Conservation (phyloP, 2,888 invertebrate species). For the Drosophila siamana region DNA sequence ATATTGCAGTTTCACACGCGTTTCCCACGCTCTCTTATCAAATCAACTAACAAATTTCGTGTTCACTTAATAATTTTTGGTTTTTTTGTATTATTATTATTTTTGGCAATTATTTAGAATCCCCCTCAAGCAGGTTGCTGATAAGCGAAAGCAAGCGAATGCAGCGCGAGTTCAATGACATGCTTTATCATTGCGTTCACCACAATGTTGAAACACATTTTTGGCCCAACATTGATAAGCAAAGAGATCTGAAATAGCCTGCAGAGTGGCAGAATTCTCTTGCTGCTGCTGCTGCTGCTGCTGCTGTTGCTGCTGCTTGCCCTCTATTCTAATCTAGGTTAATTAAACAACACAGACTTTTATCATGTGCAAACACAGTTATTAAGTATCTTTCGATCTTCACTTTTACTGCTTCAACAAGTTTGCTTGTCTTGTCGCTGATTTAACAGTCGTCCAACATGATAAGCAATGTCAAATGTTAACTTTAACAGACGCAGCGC, state of each 20-base stretch:
- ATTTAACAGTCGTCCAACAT: not conserved
- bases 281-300: too few relatives aligned
- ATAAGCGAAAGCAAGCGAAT: conserved; percentile 45
- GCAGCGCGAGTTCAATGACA: conserved; percentile 41
- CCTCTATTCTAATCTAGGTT: conserved; percentile 17
- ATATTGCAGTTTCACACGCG: conserved; percentile 17
- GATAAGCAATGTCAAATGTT: not conserved
- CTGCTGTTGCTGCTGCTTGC: not conserved
- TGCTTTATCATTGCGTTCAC: conserved; percentile 56
- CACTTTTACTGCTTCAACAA: not conserved
- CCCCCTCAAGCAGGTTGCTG: conserved; percentile 39
- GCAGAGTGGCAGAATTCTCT: too few relatives aligned
- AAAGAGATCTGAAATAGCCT: conserved; percentile 6
- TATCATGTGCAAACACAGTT: conserved; percentile 8
- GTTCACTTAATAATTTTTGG: not conserved
- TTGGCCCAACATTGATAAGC: conserved; percentile 64
- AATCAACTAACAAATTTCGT: conserved; percentile 4
- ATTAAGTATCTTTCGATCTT: conserved; percentile 3
- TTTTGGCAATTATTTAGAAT: conserved; percentile 58
- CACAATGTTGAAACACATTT: conserved; percentile 50
- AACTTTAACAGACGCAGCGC: not conserved
- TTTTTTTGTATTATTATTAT: not conserved
- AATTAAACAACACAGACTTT: conserved; percentile 11
- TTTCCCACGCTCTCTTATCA: conserved; percentile 26
- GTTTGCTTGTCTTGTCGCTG: not conserved